Percentiles rank a stretch among this genome's conserved stretches.
phyloP scores from a whole-genome alignment of 2,113 vertebrate species.

The Pedionomus torquatus region DNA sequence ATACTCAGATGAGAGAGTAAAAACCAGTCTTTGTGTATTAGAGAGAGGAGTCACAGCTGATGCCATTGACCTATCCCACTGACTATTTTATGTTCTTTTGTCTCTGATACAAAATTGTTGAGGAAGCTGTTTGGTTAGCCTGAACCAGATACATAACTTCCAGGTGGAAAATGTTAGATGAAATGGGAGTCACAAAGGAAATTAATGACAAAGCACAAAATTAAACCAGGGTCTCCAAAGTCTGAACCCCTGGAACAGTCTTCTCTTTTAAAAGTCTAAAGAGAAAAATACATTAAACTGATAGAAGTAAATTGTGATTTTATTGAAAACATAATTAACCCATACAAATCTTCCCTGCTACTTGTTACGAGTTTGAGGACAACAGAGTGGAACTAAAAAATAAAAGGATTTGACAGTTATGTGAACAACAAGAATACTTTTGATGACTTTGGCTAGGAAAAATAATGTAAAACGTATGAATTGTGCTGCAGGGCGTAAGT shows the following conservation, averaged over 20 bases:
- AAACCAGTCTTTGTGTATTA: neutral
- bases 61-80: neutral
- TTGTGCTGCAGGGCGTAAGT: neutral
- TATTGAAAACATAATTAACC: neutral
- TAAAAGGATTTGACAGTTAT: neutral
- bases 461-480: neutral
- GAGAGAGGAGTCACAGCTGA: neutral
- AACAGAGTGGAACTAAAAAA: neutral
- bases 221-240: neutral
- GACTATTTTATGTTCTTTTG: neutral
- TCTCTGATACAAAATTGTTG: neutral
- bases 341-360: neutral
- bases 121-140: neutral
- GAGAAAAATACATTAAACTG: neutral
- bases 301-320: neutral
- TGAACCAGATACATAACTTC: neutral
- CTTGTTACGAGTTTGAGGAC: neutral
- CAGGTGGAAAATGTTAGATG: neutral
- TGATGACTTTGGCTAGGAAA: neutral
- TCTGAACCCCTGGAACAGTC: neutral
- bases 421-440: neutral
- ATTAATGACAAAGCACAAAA: neutral
- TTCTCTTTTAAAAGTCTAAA: neutral
- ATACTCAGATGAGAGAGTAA: neutral
- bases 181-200: neutral